Conservation (phyloP, 2,113 vertebrate species). For the Cnemophilus loriae region DNA sequence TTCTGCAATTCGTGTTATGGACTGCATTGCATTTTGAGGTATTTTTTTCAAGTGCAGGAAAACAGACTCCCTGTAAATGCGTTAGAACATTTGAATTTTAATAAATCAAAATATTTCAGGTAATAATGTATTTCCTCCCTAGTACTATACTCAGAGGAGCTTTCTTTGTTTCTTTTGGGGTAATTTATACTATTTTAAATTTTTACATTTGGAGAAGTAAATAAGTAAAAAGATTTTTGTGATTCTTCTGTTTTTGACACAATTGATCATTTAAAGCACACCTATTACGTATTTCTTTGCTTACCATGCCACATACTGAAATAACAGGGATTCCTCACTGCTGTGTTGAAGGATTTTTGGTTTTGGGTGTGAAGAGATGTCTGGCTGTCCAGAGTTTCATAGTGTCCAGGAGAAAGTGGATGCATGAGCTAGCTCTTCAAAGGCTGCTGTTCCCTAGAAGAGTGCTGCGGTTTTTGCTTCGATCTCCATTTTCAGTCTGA, state of each 20-base stretch:
- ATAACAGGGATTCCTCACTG: background rate
- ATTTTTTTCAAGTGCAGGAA: background rate
- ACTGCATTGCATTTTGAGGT: background rate
- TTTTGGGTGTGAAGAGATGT: background rate
- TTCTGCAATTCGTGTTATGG: background rate
- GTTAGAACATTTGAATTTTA: background rate
- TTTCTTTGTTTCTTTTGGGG: background rate
- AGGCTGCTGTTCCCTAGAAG: background rate
- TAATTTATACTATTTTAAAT: background rate
- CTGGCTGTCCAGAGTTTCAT: background rate
- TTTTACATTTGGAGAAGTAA: background rate
- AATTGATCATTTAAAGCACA: background rate
- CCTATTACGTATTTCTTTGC: background rate
- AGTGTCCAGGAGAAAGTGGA: background rate
- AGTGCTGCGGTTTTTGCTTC: background rate
- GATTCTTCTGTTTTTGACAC: background rate
- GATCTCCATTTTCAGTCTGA: background rate
- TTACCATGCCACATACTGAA: background rate
- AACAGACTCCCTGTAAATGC: background rate
- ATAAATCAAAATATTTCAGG: background rate
- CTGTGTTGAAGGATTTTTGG: background rate
- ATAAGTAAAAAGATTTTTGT: background rate
- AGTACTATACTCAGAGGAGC: background rate
- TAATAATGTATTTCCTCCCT: background rate
- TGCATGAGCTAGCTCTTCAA: background rate